These are phyloP conservation scores for Tinea pellionella DNA, from an alignment of 2,888 invertebrate species.

Conservation along the genomic window DNA sequence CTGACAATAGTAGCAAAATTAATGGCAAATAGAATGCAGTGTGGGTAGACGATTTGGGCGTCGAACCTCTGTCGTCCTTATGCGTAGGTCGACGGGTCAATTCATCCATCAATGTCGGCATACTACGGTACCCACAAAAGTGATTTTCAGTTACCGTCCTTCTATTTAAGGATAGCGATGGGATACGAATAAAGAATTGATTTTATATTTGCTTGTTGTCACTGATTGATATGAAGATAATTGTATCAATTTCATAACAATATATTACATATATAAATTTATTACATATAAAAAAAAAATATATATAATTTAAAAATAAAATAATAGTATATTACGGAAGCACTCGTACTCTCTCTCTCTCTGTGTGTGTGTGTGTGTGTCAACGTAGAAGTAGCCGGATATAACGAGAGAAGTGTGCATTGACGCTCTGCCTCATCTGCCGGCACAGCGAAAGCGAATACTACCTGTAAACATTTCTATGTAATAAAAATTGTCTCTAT, in stretches of 20 bases:
- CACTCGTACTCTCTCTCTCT: no score
- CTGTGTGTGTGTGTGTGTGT: no score
- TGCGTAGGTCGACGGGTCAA: slow-evolving; percentile 16
- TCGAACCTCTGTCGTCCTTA: background rate
- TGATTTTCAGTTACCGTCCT: background rate
- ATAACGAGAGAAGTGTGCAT: no score
- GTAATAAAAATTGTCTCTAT: no score
- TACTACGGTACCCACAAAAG: slow-evolving; percentile 12
- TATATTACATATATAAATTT: no score
- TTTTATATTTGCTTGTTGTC: background rate
- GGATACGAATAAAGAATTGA: background rate
- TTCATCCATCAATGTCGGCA: slow-evolving; percentile 18
- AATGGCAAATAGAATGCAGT: background rate
- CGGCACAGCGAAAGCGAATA: no score
- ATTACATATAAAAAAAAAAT: no score
- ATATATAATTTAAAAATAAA: no score
- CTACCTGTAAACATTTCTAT: no score
- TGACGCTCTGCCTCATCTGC: no score
- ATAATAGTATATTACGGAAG: no score
- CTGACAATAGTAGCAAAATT: slow-evolving; percentile 7
- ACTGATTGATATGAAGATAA: background rate
- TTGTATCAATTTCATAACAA: background rate
- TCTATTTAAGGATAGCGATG: background rate
- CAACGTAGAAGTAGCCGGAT: no score
- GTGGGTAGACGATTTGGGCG: slow-evolving; percentile 8